Conservation (phyloP, 2,797 vertebrate genomes). For the Cryptoblepharus egeriae region DNA sequence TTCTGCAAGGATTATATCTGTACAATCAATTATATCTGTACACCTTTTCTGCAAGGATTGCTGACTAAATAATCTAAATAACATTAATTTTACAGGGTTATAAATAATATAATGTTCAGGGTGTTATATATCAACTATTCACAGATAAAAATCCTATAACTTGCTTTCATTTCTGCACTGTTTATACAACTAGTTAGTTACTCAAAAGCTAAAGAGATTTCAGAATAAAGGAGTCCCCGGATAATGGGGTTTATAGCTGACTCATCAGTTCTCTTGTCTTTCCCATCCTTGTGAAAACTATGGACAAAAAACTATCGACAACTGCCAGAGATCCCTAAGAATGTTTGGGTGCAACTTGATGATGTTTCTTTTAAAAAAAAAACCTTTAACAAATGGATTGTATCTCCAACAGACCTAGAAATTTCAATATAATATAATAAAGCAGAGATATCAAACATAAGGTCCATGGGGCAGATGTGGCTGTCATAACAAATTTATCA, state of each 20-base stretch:
- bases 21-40: not conserved
- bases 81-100: not conserved
- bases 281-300: not conserved
- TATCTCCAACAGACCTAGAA: not conserved
- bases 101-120: not conserved
- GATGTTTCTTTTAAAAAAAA: not conserved
- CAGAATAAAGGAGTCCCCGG: not conserved
- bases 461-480: no score
- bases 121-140: not conserved
- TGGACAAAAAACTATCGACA: no score
- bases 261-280: not conserved
- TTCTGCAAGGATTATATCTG: not conserved
- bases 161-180: constrained; percentile 6
- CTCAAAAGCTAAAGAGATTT: not conserved
- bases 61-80: not conserved
- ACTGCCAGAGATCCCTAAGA: no score
- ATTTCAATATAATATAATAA: not conserved
- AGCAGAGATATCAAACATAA: no score
- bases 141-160: not conserved
- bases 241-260: not conserved
- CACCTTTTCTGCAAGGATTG: not conserved
- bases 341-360: not conserved
- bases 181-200: not conserved
- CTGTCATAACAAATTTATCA: no score
- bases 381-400: not conserved